phyloP scores from a whole-genome alignment of 2,797 vertebrate genomes.

The Crenuchus spilurus region DNA sequence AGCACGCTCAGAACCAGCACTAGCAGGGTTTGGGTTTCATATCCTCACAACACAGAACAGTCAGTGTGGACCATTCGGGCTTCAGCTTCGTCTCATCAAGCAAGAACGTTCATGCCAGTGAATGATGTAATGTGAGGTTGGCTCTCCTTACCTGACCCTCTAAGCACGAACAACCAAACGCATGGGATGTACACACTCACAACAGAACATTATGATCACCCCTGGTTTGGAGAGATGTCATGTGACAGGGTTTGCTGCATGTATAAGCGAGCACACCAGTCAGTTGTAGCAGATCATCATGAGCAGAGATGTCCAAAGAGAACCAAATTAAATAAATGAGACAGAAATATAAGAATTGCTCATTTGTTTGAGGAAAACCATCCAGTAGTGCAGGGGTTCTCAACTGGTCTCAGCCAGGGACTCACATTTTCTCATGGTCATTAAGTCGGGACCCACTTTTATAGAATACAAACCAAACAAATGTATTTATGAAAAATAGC shows the following conservation, averaged over 20 bases:
- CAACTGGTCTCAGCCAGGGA: too few species aligned
- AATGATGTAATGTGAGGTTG: conserved; percentile 56
- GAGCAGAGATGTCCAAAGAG: too few species aligned
- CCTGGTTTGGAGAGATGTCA: conserved; percentile 1
- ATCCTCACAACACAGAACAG: conserved; percentile 44
- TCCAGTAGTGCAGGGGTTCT: too few species aligned
- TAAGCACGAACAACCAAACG: conserved; percentile 4
- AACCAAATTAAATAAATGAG: too few species aligned
- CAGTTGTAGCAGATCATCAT: too few species aligned
- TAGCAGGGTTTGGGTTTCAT: conserved; percentile 51
- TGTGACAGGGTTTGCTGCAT: neutral
- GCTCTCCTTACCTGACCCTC: conserved; percentile 32
- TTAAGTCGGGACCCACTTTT: too few species aligned
- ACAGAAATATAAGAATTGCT: too few species aligned
- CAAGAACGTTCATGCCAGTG: conserved; percentile 14
- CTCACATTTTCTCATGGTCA: too few species aligned
- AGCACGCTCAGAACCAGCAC: neutral
- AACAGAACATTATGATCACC: too few species aligned
- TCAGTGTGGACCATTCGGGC: conserved; percentile 45
- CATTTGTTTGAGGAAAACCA: too few species aligned
- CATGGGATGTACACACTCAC: neutral
- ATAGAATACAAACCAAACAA: too few species aligned
- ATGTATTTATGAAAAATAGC: too few species aligned
- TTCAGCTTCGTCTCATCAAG: conserved; percentile 65
- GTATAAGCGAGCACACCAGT: neutral